Evolutionary conservation across 2,888 invertebrate genomes (phyloP), one percentile per base, ranked within the genome.

Genomic region (Apodemia duryi): DNA sequence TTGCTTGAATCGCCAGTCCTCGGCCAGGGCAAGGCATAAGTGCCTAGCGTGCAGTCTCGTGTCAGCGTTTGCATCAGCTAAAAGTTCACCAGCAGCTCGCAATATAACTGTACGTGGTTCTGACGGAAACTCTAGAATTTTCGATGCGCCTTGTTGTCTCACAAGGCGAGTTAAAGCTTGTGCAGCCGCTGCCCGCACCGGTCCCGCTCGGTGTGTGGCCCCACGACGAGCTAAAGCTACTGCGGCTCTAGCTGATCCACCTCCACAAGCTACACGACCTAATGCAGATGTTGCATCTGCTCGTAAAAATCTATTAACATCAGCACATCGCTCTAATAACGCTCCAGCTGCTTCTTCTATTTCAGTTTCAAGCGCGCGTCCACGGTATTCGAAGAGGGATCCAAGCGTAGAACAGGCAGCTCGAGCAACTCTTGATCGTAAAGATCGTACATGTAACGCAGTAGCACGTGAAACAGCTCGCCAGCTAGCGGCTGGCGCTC

Each of bases 391-490:
- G 80, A 97, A 98, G 72, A 99, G 85, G 68, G 97, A 96, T 1
- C 95, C 95, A 57, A 98, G 92, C 7, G 96, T 94, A 69, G 95
- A 93, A 77, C 99, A 98, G 21, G 98, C 98, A 4, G 96, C 94
- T 62, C 98, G 93, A 0, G 98, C 96, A 0, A 98, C 98, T 80
- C 98, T 97, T 0, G 99, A 99, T 35, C 99, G 93, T 68, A 99
- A 92, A 84, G 98, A 99, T 72, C 96, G 95, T 62, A 97, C 95
- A 77, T 98, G 96, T 68, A 94, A 93, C 0, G 96, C 94, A 35
- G 97, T 84, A 68, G 94, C 92, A n/a, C 95, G 93, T 0, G 95
- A 94, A 49, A 97, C 89, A 69, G 94, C 93, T 9, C 95, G 92
- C 83, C 91, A 91, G 71, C 94, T 95, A 35, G 95, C 92, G 35